These are phyloP conservation scores for Lampropteryx suffumata DNA, from an alignment of 2,888 invertebrate species.

Conservation along the genomic window DNA sequence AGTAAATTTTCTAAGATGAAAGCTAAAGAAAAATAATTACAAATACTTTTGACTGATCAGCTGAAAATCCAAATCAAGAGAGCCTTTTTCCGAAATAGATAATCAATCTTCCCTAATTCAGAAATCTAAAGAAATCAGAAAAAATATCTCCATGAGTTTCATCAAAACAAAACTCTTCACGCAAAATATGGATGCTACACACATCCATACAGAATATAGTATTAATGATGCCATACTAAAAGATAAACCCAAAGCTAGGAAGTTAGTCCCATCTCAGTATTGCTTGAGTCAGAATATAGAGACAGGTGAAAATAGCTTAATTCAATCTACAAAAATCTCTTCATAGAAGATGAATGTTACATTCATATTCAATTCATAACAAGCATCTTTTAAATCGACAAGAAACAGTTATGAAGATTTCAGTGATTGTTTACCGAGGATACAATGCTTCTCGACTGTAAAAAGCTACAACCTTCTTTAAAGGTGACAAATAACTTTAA, in stretches of 20 bases:
- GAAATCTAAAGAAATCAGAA: slow-evolving; percentile 33
- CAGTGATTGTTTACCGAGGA: slow-evolving; percentile 73
- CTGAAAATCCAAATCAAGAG: slow-evolving; percentile 50
- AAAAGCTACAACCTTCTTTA: slow-evolving; percentile 10
- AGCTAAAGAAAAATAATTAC: slow-evolving; percentile 44
- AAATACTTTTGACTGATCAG: slow-evolving; percentile 45
- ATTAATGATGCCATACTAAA: slow-evolving; percentile 49
- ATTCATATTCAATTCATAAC: no score
- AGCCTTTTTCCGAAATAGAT: slow-evolving; percentile 34
- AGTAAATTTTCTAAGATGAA: slow-evolving; percentile 42
- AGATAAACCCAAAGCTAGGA: slow-evolving; percentile 66
- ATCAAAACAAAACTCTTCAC: slow-evolving; percentile 72
- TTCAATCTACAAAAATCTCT: slow-evolving; percentile 71
- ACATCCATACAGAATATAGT: slow-evolving; percentile 59
- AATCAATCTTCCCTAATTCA: slow-evolving; percentile 13
- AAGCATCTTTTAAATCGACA: slow-evolving; percentile 54
- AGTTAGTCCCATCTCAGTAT: slow-evolving; percentile 61
- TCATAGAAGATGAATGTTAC: slow-evolving; percentile 61
- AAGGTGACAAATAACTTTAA: not conserved
- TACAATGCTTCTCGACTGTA: slow-evolving; percentile 46
- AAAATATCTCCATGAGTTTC: slow-evolving; percentile 65
- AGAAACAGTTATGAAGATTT: slow-evolving; percentile 52
- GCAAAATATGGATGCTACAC: slow-evolving; percentile 60
- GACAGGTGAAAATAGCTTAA: slow-evolving; percentile 57
- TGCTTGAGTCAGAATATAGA: slow-evolving; percentile 61